Percentiles rank a stretch among this genome's conserved stretches.
phyloP scores from a whole-genome alignment of 2,113 vertebrate genomes.

The Emydura subglobosa region DNA sequence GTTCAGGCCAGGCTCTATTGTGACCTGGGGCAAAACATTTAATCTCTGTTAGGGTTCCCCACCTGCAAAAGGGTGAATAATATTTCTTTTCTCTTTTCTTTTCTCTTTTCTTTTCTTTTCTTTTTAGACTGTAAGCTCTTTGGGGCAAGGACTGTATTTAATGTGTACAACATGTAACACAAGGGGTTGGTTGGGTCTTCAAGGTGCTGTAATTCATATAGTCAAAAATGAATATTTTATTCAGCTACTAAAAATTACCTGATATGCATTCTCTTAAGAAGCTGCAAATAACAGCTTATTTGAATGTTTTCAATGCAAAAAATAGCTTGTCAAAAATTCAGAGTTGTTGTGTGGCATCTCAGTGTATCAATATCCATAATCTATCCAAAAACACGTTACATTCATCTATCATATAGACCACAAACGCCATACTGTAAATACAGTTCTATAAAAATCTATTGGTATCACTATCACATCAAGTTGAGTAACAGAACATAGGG shows the following conservation, averaged over 20 bases:
- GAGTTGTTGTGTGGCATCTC: neutral
- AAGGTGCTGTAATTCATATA: rapidly evolving
- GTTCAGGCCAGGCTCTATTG: too few relatives aligned
- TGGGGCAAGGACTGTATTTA: rapidly evolving
- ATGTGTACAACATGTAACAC: rapidly evolving
- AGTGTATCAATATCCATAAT: neutral
- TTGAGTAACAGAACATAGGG: neutral
- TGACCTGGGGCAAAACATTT: too few relatives aligned
- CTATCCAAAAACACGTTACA: too few relatives aligned
- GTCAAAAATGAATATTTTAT: neutral
- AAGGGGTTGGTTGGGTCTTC: neutral
- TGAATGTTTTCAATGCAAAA: neutral
- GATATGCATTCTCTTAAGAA: neutral
- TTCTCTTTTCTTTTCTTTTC: too few relatives aligned
- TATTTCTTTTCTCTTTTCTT: too few relatives aligned
- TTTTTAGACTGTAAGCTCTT: neutral
- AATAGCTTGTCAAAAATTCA: neutral
- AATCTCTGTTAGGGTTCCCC: too few relatives aligned
- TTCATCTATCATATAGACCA: neutral
- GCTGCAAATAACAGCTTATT: neutral
- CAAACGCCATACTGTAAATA: rapidly evolving
- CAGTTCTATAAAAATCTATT: neutral
- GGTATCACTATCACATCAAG: neutral
- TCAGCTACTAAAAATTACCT: neutral
- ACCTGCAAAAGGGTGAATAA: too few relatives aligned